Evolutionary conservation across 2,797 vertebrate genomes (phyloP).

Genomic region (Spatula versicolor): DNA sequence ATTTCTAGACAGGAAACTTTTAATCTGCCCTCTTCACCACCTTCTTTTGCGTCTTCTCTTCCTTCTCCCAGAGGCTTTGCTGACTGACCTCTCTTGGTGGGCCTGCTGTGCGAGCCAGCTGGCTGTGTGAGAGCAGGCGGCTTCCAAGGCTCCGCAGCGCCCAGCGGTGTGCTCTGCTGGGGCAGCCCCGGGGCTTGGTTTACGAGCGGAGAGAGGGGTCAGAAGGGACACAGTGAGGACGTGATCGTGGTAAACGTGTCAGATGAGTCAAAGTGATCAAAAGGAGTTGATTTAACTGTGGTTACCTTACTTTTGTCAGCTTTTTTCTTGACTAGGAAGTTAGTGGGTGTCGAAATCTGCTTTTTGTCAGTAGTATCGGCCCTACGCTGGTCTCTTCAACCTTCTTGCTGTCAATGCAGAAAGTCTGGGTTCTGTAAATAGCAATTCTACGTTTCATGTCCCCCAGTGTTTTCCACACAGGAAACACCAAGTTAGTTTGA

Average conservation of each 20-base stretch:
- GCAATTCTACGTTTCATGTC: neutral
- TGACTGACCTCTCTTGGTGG: neutral
- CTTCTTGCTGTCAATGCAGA: neutral
- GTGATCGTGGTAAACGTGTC: neutral
- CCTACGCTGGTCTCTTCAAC: neutral
- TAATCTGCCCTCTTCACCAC: neutral
- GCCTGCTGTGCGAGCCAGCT: neutral
- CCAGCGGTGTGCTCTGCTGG: fast-evolving
- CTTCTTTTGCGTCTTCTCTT: neutral
- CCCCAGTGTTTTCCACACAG: neutral
- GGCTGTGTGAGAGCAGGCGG: neutral
- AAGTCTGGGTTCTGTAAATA: neutral
- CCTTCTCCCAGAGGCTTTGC: neutral
- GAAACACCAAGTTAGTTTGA: neutral
- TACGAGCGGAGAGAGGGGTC: neutral
- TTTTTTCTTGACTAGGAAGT: neutral
- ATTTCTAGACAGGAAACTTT: neutral
- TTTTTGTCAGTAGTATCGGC: neutral
- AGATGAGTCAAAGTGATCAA: neutral
- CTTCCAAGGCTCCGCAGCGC: too few relatives aligned
- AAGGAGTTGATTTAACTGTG: neutral
- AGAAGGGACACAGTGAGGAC: neutral
- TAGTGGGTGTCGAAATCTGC: neutral
- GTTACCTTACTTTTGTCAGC: neutral
- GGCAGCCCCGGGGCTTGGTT: fast-evolving